Evolutionary conservation across 2,797 vertebrate genomes (phyloP).

Genomic region (Euthynnus affinis): DNA sequence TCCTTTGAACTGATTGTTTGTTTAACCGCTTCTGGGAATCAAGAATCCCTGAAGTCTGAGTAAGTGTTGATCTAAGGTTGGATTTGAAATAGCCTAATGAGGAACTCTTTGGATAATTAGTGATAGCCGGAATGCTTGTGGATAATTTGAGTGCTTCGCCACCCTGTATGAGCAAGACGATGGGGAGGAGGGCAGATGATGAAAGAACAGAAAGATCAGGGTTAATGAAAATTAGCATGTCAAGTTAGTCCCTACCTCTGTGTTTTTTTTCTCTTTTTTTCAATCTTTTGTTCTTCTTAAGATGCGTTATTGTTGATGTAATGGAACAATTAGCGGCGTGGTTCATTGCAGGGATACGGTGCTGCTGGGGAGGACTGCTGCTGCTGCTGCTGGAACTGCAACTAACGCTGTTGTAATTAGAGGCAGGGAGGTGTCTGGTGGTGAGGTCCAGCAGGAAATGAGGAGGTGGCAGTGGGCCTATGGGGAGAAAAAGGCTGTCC

Average conservation of each 20-base stretch:
- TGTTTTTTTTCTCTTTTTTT: constrained; percentile 69
- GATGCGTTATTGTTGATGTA: constrained; percentile 88
- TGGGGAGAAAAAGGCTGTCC: constrained; percentile 84
- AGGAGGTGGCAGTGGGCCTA: constrained; percentile 89
- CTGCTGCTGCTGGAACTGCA: constrained; percentile 55
- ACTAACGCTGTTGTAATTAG: constrained; percentile 90
- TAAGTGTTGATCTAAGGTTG: constrained; percentile 88
- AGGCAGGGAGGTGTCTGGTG: constrained; percentile 90
- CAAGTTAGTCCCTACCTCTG: constrained; percentile 82
- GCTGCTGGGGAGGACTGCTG: constrained; percentile 76
- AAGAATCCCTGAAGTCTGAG: constrained; percentile 87
- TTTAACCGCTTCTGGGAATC: constrained; percentile 88
- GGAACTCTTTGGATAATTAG: constrained; percentile 88
- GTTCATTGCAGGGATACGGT: constrained; percentile 81
- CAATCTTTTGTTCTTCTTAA: constrained; percentile 82
- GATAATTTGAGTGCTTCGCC: constrained; percentile 88
- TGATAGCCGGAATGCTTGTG: constrained; percentile 85
- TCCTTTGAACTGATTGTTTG: constrained; percentile 88
- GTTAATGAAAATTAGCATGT: constrained; percentile 88
- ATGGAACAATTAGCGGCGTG: constrained; percentile 89
- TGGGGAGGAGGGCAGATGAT: constrained; percentile 76
- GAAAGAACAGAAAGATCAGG: constrained; percentile 83
- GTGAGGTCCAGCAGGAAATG: constrained; percentile 93
- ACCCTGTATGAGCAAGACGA: constrained; percentile 75
- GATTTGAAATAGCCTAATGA: constrained; percentile 90